These are phyloP conservation scores for Apamea anceps DNA, from an alignment of 2,888 invertebrate species.

Conservation along the genomic window DNA sequence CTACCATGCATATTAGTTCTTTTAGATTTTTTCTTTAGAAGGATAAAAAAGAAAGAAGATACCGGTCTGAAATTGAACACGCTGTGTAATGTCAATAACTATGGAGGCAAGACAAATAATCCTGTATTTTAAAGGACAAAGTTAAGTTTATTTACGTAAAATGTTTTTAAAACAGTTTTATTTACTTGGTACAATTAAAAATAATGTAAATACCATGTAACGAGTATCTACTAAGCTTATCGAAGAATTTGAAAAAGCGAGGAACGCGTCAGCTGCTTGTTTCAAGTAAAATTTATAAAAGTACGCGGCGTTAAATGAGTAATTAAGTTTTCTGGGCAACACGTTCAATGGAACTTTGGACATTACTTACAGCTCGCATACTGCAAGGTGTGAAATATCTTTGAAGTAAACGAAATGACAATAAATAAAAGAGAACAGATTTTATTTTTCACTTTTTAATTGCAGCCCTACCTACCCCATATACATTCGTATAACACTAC, in stretches of 20 bases:
- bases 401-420: conserved; percentile 4
- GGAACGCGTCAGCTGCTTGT: conserved; percentile 18
- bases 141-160: background rate
- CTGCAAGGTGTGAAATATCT: background rate
- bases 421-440: background rate
- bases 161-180: background rate
- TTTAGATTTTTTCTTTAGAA: background rate
- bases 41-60: background rate
- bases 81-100: background rate
- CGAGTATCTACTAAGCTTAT: background rate
- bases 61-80: background rate
- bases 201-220: background rate
- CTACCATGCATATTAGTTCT: background rate
- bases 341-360: background rate
- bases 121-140: background rate
- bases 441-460: too few relatives aligned
- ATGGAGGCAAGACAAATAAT: background rate
- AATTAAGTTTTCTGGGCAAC: conserved; percentile 29
- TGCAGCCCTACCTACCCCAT: too few relatives aligned
- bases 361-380: background rate
- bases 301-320: conserved; percentile 1
- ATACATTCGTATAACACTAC: too few relatives aligned
- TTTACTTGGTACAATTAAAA: conserved; percentile 6
- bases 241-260: conserved; percentile 8
- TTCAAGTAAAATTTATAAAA: conserved; percentile 4